phyloP scores from a whole-genome alignment of 2,888 invertebrate genomes.

The Caenorhabditis doughertyi region DNA sequence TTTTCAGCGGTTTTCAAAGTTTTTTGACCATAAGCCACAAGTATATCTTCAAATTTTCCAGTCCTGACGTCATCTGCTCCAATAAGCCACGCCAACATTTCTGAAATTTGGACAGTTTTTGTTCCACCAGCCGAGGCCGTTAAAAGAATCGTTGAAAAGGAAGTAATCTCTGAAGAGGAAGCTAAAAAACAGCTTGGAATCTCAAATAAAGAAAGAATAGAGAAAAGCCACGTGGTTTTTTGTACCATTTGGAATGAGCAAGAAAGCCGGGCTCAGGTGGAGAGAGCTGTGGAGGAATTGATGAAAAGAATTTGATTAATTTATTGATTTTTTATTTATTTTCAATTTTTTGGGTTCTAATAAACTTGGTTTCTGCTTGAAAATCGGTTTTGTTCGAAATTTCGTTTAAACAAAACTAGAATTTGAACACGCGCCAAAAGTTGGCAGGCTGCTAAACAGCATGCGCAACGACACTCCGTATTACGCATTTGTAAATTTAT shows the following conservation, averaged over 20 bases:
- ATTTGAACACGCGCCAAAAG: too few species aligned
- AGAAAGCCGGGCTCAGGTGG: slow-evolving; percentile 90
- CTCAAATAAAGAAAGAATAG: slow-evolving; percentile 88
- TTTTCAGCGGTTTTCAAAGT: too few species aligned
- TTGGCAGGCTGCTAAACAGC: background rate
- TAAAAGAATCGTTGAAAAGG: slow-evolving; percentile 66
- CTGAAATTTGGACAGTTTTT: slow-evolving; percentile 95
- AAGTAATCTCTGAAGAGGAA: slow-evolving; percentile 60
- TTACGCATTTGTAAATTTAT: too few species aligned
- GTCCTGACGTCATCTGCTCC: slow-evolving; percentile 95
- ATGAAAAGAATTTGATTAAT: slow-evolving; percentile 44
- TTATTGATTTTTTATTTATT: background rate
- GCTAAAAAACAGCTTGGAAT: slow-evolving; percentile 85
- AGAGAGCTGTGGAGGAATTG: slow-evolving; percentile 60
- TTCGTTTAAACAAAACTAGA: too few species aligned
- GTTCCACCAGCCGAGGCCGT: slow-evolving; percentile 88
- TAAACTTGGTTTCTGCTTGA: background rate
- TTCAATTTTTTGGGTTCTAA: background rate
- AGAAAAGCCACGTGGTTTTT: slow-evolving; percentile 90
- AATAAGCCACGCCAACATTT: slow-evolving; percentile 91
- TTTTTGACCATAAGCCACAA: too few species aligned
- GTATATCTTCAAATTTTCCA: too few species aligned
- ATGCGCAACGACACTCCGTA: background rate
- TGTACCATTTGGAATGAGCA: slow-evolving; percentile 92
- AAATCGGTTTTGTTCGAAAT: too few species aligned